These are phyloP conservation scores for Phalangium opilio DNA, from an alignment of 2,888 invertebrate genomes.

Conservation along the genomic window DNA sequence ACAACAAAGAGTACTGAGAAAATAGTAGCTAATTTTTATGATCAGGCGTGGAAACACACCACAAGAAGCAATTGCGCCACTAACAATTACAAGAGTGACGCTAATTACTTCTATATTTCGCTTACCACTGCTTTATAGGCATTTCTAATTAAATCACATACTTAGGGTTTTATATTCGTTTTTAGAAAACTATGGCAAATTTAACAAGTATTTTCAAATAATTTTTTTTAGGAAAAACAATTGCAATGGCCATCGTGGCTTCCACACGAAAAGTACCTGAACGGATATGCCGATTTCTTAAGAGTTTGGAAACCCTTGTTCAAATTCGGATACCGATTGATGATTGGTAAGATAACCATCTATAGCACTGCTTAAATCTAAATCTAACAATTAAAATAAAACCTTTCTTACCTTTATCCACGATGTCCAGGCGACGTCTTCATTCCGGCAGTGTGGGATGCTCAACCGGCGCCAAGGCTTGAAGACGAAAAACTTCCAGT, in stretches of 20 bases:
- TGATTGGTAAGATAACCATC: neutral
- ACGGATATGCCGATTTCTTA: slow-evolving; percentile 17
- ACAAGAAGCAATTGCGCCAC: no score
- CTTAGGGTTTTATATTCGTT: no score
- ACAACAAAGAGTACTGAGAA: no score
- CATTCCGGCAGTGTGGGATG: slow-evolving; percentile 40
- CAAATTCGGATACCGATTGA: neutral
- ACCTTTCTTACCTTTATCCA: neutral
- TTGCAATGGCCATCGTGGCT: slow-evolving; percentile 17
- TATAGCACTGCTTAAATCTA: neutral
- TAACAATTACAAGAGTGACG: no score
- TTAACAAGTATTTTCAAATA: no score
- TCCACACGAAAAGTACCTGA: slow-evolving; percentile 18
- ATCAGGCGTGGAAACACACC: no score
- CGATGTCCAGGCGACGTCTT: slow-evolving; percentile 23
- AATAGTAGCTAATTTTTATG: no score
- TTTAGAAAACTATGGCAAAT: no score
- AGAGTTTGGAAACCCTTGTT: slow-evolving; percentile 15
- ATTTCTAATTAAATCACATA: no score
- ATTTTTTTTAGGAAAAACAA: neutral
- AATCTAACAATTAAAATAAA: neutral
- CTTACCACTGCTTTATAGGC: no score
- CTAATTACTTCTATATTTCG: no score
- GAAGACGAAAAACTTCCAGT: slow-evolving; percentile 35
- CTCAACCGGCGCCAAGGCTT: slow-evolving; percentile 32